Base-by-base conservation (phyloP, 1,140 invertebrate genomes). In the Drosophila guanche region DNA sequence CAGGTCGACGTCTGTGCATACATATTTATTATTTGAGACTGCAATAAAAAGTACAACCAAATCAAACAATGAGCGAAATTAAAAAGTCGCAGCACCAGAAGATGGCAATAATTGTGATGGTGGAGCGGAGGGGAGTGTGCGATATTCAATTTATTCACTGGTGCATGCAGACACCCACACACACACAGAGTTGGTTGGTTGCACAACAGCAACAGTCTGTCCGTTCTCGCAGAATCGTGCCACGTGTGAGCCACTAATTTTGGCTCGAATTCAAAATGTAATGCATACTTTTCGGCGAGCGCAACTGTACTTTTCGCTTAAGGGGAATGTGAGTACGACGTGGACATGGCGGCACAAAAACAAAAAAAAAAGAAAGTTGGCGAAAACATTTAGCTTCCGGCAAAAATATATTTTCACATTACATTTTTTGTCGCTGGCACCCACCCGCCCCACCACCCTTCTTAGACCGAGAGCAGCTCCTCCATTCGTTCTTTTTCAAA, bases 381-480 rank as follows among this genome's bases (percentile, higher is more conserved):
- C 61, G 56, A 74, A 70, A 83, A 81, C 79, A 83, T 83, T 83
- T 83, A 61, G 79, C 79, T 83, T 83, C 79, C 79, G 79, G 79
- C 77, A 81, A 76, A 81, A 73, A 76, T 79, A 63, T 81, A 76
- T 83, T 74, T 83, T 59, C 60, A 68, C 79, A 83, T 83, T 68
- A 77, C 68, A 63, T 69, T 69, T 69, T 72, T 45, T 53, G 42
- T 45, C 75, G 40, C 50, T 55, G 8, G 7, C 27, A 29, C 27
- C 27, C 27, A 29, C 27, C 29, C 29, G 2, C 29, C 3, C 8
- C 3, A 2, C 29, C 8, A 0, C 8, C 29, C n/a, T n/a, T n/a
- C n/a, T n/a, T n/a, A 29, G 27, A 10, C 8, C 29, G 8, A 10
- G 29, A 10, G 29, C 6, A 16, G 55, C 25, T 25, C 33, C 6